phyloP scores from a whole-genome alignment of 2,888 invertebrate genomes.

The Papilio elwesi region DNA sequence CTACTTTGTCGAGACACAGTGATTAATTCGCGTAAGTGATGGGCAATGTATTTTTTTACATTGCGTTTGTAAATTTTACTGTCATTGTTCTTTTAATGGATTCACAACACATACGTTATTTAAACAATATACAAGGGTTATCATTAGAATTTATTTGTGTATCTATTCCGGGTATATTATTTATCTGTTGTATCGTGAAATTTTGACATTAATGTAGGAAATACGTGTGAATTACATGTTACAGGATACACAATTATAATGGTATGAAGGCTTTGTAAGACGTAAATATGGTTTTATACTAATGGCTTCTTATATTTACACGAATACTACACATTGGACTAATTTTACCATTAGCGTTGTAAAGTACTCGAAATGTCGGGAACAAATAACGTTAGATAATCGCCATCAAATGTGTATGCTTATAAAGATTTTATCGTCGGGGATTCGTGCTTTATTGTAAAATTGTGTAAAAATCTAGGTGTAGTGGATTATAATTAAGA shows the following conservation, averaged over 20 bases:
- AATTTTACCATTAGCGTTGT: too few species aligned
- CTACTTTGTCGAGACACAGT: slow-evolving; percentile 31
- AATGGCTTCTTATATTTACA: too few species aligned
- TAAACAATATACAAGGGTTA: slow-evolving; percentile 35
- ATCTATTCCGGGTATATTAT: slow-evolving; percentile 31
- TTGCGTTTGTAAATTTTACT: slow-evolving; percentile 31
- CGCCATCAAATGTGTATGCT: too few species aligned
- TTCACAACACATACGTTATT: slow-evolving; percentile 30
- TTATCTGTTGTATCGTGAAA: slow-evolving; percentile 1
- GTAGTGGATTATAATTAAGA: too few species aligned
- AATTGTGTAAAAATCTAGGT: too few species aligned
- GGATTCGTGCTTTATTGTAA: too few species aligned
- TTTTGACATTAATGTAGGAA: neutral
- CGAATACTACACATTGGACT: too few species aligned
- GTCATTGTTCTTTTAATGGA: slow-evolving; percentile 30
- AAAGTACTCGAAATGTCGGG: too few species aligned
- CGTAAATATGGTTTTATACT: too few species aligned
- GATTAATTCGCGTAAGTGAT: slow-evolving; percentile 32
- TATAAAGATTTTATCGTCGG: too few species aligned
- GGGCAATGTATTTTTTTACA: slow-evolving; percentile 26
- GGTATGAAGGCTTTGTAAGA: too few species aligned
- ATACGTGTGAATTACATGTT: slow-evolving; percentile 1
- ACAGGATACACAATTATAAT: neutral
- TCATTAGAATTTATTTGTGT: slow-evolving; percentile 31
- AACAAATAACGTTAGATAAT: too few species aligned